Evolutionary conservation across 2,888 invertebrate species (phyloP).

Genomic region (Amphipyra berbera): DNA sequence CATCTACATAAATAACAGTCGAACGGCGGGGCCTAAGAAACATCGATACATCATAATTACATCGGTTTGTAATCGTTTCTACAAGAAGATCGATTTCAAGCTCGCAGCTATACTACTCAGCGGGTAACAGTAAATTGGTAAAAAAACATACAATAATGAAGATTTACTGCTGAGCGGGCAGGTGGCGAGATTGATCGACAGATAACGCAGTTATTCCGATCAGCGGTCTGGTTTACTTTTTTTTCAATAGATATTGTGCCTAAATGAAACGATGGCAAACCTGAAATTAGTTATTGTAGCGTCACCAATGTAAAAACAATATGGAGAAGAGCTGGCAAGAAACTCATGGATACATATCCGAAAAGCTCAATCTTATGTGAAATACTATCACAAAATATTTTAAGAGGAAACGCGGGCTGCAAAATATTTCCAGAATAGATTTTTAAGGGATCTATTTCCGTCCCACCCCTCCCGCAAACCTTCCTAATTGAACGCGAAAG

Average conservation of each 20-base stretch:
- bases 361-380: too few species aligned
- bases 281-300: conserved; percentile 26
- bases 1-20: conserved; percentile 43
- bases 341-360: too few species aligned
- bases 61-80: conserved; percentile 63
- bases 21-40: conserved; percentile 50
- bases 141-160: conserved; percentile 81
- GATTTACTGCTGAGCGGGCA: conserved; percentile 80
- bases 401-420: too few species aligned
- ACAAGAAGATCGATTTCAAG: conserved; percentile 61
- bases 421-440: too few species aligned
- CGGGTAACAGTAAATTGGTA: conserved; percentile 79
- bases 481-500: too few species aligned
- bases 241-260: conserved; percentile 54
- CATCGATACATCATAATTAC: conserved; percentile 64
- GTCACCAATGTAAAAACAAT: background rate
- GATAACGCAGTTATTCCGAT: conserved; percentile 75
- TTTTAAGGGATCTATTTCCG: too few species aligned
- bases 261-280: conserved; percentile 49
- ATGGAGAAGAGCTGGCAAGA: too few species aligned
- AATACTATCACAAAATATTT: too few species aligned
- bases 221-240: conserved; percentile 70
- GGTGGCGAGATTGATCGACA: conserved; percentile 78
- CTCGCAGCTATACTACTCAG: conserved; percentile 60
- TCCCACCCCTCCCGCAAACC: too few species aligned